Evolutionary conservation across 2,797 vertebrate species (phyloP).

Genomic region (Sciaenops ocellatus): DNA sequence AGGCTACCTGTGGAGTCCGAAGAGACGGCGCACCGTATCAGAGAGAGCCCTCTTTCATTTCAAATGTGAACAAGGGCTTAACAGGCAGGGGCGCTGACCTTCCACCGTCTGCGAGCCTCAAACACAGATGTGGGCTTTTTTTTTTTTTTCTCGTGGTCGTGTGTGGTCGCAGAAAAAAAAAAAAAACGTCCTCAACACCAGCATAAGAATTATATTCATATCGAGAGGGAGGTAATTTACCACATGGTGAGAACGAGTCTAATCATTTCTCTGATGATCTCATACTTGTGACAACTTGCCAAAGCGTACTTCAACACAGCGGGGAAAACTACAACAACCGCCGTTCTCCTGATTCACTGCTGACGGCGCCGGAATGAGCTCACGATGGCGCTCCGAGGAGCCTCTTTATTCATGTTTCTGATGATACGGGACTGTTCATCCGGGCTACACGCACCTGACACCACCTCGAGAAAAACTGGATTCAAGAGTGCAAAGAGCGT

Average conservation of each 20-base stretch:
- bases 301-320: neutral
- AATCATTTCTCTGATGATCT: conserved; percentile 8
- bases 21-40: conserved; percentile 44
- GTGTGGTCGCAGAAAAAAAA: neutral
- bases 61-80: conserved; percentile 55
- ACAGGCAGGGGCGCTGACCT: conserved; percentile 49
- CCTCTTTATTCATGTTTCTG: neutral
- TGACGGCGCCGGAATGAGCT: neutral
- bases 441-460: neutral
- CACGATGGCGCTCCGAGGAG: neutral
- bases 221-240: neutral
- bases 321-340: neutral
- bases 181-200: neutral
- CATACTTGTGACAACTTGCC: neutral
- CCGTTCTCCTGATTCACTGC: neutral
- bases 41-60: conserved; percentile 43
- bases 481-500: neutral
- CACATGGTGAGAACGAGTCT: neutral
- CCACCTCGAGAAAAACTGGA: neutral
- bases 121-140: neutral
- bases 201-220: neutral
- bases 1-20: conserved; percentile 66
- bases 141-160: no score
- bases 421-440: neutral
- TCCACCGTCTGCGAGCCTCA: conserved; percentile 21